Conservation (phyloP, 2,888 invertebrate species). For the Andrena hattorfiana region DNA sequence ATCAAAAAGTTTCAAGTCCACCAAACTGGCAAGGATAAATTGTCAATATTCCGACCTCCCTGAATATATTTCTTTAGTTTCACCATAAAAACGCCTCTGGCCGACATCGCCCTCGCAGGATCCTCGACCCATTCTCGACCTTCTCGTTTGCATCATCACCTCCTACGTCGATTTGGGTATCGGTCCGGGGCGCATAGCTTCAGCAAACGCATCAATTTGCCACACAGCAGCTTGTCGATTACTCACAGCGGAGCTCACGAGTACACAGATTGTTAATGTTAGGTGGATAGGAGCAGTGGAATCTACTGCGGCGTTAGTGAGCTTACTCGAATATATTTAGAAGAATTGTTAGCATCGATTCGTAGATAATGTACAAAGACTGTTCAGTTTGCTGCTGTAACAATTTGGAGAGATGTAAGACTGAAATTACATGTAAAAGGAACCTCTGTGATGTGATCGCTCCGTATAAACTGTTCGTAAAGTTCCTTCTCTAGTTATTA, state of each 20-base stretch:
- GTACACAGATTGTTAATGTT: neutral
- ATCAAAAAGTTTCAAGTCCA: neutral
- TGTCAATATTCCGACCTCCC: neutral
- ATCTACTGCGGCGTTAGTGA: neutral
- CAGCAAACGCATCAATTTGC: neutral
- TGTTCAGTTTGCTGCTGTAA: neutral
- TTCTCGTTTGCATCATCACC: neutral
- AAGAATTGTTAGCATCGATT: neutral
- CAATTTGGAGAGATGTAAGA: slow-evolving; percentile 5
- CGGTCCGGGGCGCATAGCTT: neutral
- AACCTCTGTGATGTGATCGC: neutral
- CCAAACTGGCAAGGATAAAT: neutral
- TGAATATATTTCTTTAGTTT: neutral
- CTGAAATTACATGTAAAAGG: slow-evolving; percentile 6
- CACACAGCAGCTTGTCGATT: neutral
- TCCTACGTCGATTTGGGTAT: neutral
- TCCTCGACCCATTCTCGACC: neutral
- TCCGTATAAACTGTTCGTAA: neutral
- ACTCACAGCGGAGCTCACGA: neutral
- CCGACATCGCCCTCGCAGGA: neutral
- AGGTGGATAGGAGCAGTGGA: neutral
- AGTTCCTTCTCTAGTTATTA: neutral
- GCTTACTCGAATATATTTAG: neutral
- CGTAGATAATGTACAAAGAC: neutral
- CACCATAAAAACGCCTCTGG: neutral